Percentiles rank a stretch among this genome's conserved stretches.
Conservation (phyloP, 2,888 invertebrate genomes). For the Gibbula magus region DNA sequence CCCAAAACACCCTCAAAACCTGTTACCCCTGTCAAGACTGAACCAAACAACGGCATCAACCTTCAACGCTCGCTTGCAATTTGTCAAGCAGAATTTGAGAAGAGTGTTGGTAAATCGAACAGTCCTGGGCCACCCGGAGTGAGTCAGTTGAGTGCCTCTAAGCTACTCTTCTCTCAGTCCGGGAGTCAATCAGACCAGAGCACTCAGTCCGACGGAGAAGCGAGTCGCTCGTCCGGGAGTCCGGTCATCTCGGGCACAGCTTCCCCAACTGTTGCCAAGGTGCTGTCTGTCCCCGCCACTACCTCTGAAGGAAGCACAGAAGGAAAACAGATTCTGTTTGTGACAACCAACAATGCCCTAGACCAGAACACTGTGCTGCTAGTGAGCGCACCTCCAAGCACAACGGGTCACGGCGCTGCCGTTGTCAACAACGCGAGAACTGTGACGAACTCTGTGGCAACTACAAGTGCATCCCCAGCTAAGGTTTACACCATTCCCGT, state of each 20-base stretch:
- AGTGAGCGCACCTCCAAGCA: slow-evolving; percentile 22
- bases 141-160: slow-evolving; percentile 26
- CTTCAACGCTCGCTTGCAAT: slow-evolving; percentile 96
- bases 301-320: not conserved
- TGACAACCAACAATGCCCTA: slow-evolving; percentile 18
- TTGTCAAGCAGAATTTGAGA: slow-evolving; percentile 86
- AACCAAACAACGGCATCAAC: slow-evolving; percentile 80
- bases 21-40: slow-evolving; percentile 20
- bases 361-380: slow-evolving; percentile 23
- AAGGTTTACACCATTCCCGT: slow-evolving; percentile 9
- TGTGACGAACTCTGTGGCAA: slow-evolving; percentile 4
- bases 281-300: slow-evolving; percentile 23
- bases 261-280: not conserved
- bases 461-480: not conserved
- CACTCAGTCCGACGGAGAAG: not conserved
- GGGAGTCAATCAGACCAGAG: not conserved
- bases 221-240: slow-evolving; percentile 1
- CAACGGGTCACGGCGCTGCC: slow-evolving; percentile 10
- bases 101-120: slow-evolving; percentile 78
- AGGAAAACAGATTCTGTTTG: slow-evolving; percentile 27
- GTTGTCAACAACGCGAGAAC: slow-evolving; percentile 16
- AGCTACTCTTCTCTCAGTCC: slow-evolving; percentile 32
- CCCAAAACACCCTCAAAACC: not conserved
- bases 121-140: not conserved
- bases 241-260: slow-evolving; percentile 12